phyloP scores from a whole-genome alignment of 1,140 invertebrate genomes.

The Drosophila lowei region DNA sequence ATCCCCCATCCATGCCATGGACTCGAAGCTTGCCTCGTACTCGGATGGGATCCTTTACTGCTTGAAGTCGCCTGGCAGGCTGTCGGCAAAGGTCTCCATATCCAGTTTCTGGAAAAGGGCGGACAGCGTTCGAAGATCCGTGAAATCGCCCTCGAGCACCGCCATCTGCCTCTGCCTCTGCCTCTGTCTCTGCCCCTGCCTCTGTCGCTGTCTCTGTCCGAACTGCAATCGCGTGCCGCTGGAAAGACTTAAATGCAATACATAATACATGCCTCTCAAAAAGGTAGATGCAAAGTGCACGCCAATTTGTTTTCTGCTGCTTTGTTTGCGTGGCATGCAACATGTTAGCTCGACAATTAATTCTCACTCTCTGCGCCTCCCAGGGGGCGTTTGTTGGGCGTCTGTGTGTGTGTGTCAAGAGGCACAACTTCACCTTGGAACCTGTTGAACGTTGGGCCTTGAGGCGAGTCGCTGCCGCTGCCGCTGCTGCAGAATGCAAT shows the following conservation, averaged over 20 bases:
- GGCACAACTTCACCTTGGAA: constrained; percentile 68
- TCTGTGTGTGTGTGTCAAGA: constrained; percentile 29
- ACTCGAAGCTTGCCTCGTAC: no score
- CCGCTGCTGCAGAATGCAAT: constrained; percentile 45
- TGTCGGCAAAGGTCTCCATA: no score
- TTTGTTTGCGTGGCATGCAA: constrained; percentile 61
- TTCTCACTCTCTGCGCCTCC: constrained; percentile 5
- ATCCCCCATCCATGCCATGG: no score
- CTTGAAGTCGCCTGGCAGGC: no score
- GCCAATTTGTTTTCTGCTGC: constrained; percentile 41
- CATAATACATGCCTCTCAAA: constrained; percentile 26
- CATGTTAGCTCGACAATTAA: constrained; percentile 66
- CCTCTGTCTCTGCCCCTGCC: not conserved
- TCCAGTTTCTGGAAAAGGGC: no score
- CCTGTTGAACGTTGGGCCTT: constrained; percentile 67
- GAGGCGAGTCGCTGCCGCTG: constrained; percentile 23
- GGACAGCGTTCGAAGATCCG: no score
- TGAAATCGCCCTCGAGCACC: not conserved
- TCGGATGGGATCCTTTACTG: no score
- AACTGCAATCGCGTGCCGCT: constrained; percentile 51
- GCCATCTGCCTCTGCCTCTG: constrained; percentile 4
- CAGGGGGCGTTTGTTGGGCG: not conserved
- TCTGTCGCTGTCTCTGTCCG: constrained; percentile 16
- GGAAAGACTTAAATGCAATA: no score
- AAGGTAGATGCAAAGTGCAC: constrained; percentile 63